Conservation (phyloP, 2,888 invertebrate species). For the Fragum fragum region DNA sequence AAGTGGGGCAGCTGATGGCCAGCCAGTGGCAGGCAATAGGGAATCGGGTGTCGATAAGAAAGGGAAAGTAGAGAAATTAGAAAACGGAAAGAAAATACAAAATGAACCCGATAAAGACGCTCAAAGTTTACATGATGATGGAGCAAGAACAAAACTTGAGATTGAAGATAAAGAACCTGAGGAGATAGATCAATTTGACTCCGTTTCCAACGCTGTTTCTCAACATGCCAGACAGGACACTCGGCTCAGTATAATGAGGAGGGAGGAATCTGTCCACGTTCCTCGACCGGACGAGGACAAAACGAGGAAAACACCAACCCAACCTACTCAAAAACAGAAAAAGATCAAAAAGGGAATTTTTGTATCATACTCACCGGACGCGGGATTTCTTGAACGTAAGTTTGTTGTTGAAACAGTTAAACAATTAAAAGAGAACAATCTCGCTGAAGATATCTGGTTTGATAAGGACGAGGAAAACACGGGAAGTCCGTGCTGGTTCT, state of each 20-base stretch:
- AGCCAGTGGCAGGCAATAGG: background rate
- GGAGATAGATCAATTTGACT: conserved; percentile 77
- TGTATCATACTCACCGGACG: conserved; percentile 85
- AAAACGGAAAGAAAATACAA: background rate
- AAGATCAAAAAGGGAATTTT: conserved; percentile 84
- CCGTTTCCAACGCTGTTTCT: conserved; percentile 75
- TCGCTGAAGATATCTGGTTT: conserved; percentile 86
- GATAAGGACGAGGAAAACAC: conserved; percentile 85
- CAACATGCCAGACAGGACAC: conserved; percentile 61
- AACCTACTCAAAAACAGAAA: conserved; percentile 65
- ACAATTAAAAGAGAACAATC: conserved; percentile 85
- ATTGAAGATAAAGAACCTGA: conserved; percentile 69
- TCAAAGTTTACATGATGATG: background rate
- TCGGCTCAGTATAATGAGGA: conserved; percentile 22
- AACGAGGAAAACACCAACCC: conserved; percentile 21
- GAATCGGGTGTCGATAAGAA: conserved; percentile 6
- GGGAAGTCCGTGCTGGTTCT: conserved; percentile 86
- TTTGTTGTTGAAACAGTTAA: conserved; percentile 84
- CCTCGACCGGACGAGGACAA: conserved; percentile 30
- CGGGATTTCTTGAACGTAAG: conserved; percentile 83
- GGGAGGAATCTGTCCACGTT: conserved; percentile 13
- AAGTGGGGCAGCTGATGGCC: conserved; percentile 33
- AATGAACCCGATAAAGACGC: background rate
- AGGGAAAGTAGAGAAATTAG: background rate
- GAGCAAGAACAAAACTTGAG: conserved; percentile 37